A percentile compares a stretch with the other conserved stretches of the same genome.
Conservation (phyloP, 2,113 vertebrate species). For the Prionailurus viverrinus region DNA sequence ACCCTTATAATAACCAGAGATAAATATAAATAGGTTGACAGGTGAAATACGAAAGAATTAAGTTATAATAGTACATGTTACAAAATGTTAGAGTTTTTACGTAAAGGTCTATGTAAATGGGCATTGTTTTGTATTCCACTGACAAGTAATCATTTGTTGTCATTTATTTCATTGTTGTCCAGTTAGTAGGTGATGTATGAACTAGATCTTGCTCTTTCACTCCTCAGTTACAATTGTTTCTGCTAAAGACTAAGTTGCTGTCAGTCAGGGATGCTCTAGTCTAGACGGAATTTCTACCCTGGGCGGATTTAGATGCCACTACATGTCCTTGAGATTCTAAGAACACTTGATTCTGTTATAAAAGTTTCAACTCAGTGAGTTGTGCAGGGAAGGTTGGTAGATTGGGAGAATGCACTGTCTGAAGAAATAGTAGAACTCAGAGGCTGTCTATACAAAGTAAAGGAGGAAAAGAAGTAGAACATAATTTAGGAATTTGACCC, state of each 20-base stretch:
- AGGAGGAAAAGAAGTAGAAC: neutral
- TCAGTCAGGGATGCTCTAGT: neutral
- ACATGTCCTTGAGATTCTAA: neutral
- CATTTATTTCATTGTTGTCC: neutral
- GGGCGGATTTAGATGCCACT: neutral
- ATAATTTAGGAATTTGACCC: neutral
- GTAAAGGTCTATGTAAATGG: neutral
- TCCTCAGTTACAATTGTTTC: neutral
- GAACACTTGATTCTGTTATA: neutral
- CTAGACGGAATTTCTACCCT: neutral
- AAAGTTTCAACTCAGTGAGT: neutral
- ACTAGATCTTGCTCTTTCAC: neutral
- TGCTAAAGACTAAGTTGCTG: neutral
- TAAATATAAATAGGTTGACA: neutral
- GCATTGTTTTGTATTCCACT: neutral
- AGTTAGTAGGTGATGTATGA: neutral
- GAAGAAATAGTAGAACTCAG: neutral
- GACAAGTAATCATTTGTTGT: neutral
- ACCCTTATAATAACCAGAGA: neutral
- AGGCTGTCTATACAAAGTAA: neutral
- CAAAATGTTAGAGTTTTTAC: neutral
- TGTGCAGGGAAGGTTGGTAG: neutral
- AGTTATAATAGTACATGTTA: neutral
- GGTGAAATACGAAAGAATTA: conserved; percentile 1
- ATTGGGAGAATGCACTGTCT: neutral